These are phyloP conservation scores for Etheostoma perlongum DNA, from an alignment of 2,797 vertebrate species.

Conservation along the genomic window DNA sequence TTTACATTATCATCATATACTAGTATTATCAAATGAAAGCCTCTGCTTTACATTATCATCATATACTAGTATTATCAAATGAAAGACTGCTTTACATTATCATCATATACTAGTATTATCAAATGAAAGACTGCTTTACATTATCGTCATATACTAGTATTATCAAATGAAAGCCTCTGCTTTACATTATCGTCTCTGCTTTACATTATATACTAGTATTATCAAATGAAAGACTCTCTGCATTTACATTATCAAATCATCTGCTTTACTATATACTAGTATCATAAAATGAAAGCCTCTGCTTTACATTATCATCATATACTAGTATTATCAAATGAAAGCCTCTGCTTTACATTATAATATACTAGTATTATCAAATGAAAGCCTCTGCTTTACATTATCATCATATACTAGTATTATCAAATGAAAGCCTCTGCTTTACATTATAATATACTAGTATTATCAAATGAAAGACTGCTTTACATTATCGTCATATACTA, in stretches of 20 bases:
- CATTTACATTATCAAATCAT: not conserved
- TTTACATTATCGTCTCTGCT: not conserved
- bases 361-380: no score
- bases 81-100: not conserved
- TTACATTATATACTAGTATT: no score
- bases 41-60: not conserved
- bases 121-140: not conserved
- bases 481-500: not conserved
- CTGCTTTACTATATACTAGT: no score
- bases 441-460: not conserved
- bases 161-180: not conserved
- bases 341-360: not conserved
- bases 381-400: not conserved
- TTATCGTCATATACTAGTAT: not conserved
- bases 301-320: not conserved
- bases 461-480: not conserved
- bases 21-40: not conserved
- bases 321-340: not conserved
- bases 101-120: no score
- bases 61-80: no score
- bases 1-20: not conserved
- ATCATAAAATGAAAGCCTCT: not conserved
- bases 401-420: no score
- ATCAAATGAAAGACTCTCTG: not conserved
- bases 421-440: not conserved